phyloP scores from a whole-genome alignment of 2,797 vertebrate species.

The Chaetophractus vellerosus region DNA sequence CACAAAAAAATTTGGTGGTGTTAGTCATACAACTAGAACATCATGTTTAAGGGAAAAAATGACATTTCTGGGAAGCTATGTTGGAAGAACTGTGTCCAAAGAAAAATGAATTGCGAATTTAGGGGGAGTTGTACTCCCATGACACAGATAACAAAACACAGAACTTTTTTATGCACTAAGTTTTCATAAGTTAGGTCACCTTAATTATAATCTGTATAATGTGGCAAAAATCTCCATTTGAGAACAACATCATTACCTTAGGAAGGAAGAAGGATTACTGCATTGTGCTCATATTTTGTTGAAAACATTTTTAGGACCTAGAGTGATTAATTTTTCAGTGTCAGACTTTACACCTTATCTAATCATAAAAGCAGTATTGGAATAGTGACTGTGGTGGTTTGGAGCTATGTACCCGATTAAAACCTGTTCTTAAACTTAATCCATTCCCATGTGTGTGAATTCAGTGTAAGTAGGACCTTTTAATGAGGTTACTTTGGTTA shows the following conservation, averaged over 20 bases:
- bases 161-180: too few relatives aligned
- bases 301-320: slow-evolving; percentile 51
- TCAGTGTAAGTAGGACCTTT: too few relatives aligned
- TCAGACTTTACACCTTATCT: slow-evolving; percentile 6
- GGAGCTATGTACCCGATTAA: too few relatives aligned
- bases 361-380: slow-evolving; percentile 35
- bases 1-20: slow-evolving; percentile 12
- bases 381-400: neutral
- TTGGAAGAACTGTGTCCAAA: neutral
- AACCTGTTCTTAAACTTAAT: too few relatives aligned
- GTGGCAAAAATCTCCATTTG: slow-evolving; percentile 34
- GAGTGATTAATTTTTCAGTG: slow-evolving; percentile 54
- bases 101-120: slow-evolving; percentile 20
- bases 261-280: slow-evolving; percentile 56
- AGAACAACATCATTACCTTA: slow-evolving; percentile 34
- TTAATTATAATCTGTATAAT: neutral
- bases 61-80: neutral
- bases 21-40: slow-evolving; percentile 63
- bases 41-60: slow-evolving; percentile 49
- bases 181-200: slow-evolving; percentile 1
- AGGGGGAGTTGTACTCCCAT: neutral
- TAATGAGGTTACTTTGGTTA: too few relatives aligned
- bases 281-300: neutral
- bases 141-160: neutral
- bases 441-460: too few relatives aligned